Evolutionary conservation across 2,113 vertebrate genomes (phyloP), one percentile per base, ranked within the genome.

Genomic region (Camelus dromedarius): DNA sequence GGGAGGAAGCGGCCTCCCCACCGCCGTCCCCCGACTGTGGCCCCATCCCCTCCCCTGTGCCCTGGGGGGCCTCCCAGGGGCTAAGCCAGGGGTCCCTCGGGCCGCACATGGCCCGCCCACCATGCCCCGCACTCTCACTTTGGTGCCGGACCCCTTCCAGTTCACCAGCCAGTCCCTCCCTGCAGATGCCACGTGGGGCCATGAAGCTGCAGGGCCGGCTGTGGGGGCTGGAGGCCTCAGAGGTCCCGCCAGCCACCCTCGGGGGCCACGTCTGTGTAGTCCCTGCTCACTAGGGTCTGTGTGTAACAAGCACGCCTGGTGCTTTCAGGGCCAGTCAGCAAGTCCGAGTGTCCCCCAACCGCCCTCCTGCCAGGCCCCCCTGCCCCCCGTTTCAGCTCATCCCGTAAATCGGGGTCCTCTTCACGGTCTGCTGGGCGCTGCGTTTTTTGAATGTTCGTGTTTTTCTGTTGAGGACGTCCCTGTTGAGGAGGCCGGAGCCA

Each of bases 251-350:
- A 42, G 38, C 38, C 38, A 42, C 38, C 75, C 72, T 10, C 9
- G 48, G 42, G 9, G 3, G 15, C 76, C 50, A 8, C 48, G 11
- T 19, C 5, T 15, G 42, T 7, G 0, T 24, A 11, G 0, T 28
- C 16, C n/a, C 66, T 26, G 28, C 26, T 16, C 0, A 3, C n/a
- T 2, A 5, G 13, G 6, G 13, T 26, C 20, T 1, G 9, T 18
- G 18, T 54, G n/a, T 20, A 8, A 0, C 0, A 46, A 7, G 18
- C 18, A 4, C 16, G 20, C 20, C 0, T 1, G 2, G 62, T 0
- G 3, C 1, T 5, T 28, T 7, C 38, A 28, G 10, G 9, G 42
- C 30, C 28, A 14, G 11, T 42, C 50, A 42, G 38, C 38, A 42
- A 42, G 38, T 42, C 38, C 5, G 38, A 42, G 38, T 42, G 38